Percentiles rank a stretch among this genome's conserved stretches.
These are phyloP conservation scores for Catajapyx aquilonaris DNA, from an alignment of 1,140 invertebrate genomes.

Conservation along the genomic window DNA sequence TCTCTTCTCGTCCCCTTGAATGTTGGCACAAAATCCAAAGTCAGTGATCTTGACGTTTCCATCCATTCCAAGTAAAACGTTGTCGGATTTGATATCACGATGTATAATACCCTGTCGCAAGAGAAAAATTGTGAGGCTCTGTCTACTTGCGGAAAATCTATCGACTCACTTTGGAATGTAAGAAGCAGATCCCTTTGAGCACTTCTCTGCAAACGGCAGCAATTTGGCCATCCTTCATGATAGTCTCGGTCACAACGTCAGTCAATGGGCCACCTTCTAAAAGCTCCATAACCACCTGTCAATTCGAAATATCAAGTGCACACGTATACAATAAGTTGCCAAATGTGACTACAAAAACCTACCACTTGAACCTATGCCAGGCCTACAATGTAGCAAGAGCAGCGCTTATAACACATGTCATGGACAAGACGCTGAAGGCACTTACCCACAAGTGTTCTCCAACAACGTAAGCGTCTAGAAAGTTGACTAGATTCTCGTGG, in stretches of 20 bases:
- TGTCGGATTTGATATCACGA: constrained; percentile 90
- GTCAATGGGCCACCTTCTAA: constrained; percentile 88
- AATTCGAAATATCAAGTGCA: too few species aligned
- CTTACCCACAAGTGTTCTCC: constrained; percentile 76
- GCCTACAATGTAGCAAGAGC: too few species aligned
- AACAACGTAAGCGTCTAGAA: constrained; percentile 76
- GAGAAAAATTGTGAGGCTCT: constrained; percentile 1
- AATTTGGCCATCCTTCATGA: constrained; percentile 94
- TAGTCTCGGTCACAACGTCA: constrained; percentile 91
- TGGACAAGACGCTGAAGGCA: too few species aligned
- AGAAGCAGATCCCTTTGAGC: constrained; percentile 73
- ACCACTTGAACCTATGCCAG: too few species aligned
- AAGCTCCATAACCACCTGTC: constrained; percentile 62
- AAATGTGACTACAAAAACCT: too few species aligned
- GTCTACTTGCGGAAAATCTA: too few species aligned
- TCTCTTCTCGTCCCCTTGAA: constrained; percentile 76
- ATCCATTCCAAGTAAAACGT: constrained; percentile 88
- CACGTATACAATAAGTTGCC: too few species aligned
- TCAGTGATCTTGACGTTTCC: constrained; percentile 93
- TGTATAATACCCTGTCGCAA: constrained; percentile 52
- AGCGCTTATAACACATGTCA: not conserved
- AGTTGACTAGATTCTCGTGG: constrained; percentile 94
- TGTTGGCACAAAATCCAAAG: constrained; percentile 91
- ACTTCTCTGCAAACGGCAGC: constrained; percentile 86
- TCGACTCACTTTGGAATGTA: constrained; percentile 50